Conservation (phyloP, 1,140 invertebrate species). For the Cephus cinctus region DNA sequence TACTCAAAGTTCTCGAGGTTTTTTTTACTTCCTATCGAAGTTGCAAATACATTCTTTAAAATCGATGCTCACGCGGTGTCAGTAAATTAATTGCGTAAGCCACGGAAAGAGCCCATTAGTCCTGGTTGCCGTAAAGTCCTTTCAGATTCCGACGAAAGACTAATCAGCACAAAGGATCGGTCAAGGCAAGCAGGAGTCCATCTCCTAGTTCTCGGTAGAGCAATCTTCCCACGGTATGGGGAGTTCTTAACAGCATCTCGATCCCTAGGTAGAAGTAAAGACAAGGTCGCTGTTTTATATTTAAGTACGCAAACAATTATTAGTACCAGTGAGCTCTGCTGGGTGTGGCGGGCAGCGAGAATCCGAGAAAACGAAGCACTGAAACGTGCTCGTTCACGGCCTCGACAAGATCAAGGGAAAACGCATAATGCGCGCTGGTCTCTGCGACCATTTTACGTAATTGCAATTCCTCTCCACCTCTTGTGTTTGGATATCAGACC, state of each 20-base stretch:
- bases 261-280: slow-evolving; percentile 27
- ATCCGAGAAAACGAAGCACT: slow-evolving; percentile 2
- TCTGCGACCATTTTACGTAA: too few relatives aligned
- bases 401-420: slow-evolving; percentile 1
- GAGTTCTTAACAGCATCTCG: slow-evolving; percentile 16
- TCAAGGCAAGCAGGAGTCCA: slow-evolving; percentile 29
- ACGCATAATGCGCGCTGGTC: neutral
- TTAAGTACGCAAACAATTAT: slow-evolving; percentile 29
- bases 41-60: too few relatives aligned
- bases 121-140: too few relatives aligned
- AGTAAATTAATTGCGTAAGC: too few relatives aligned
- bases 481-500: too few relatives aligned
- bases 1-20: too few relatives aligned
- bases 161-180: slow-evolving; percentile 29
- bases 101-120: too few relatives aligned
- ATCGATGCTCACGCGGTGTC: too few relatives aligned
- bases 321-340: slow-evolving; percentile 15
- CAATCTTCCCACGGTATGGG: slow-evolving; percentile 39
- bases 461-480: too few relatives aligned
- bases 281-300: slow-evolving; percentile 43
- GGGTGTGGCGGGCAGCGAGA: slow-evolving; percentile 27
- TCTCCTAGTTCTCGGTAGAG: slow-evolving; percentile 6
- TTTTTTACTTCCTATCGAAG: too few relatives aligned
- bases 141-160: too few relatives aligned
- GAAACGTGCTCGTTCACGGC: slow-evolving; percentile 3